These are phyloP conservation scores for Pardosa pseudoannulata DNA, from an alignment of 2,888 invertebrate species.

Conservation along the genomic window DNA sequence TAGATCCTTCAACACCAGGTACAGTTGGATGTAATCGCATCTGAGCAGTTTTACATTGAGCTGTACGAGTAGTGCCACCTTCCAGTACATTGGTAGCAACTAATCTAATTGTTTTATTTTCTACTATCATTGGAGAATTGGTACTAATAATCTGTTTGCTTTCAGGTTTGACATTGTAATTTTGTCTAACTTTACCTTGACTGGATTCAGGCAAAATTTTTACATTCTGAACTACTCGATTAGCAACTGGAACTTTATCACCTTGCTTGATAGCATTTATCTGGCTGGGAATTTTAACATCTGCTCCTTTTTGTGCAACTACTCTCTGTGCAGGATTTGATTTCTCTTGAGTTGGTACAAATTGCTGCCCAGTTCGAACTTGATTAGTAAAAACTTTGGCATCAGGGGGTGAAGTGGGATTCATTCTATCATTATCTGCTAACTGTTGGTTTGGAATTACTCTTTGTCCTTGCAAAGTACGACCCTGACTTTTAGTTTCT, in stretches of 20 bases:
- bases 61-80: background rate
- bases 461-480: background rate
- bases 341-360: slow-evolving; percentile 12
- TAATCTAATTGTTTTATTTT: background rate
- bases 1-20: slow-evolving; percentile 11
- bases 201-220: background rate
- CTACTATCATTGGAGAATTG: background rate
- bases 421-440: slow-evolving; percentile 7
- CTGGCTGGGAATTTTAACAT: slow-evolving; percentile 18
- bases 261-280: background rate
- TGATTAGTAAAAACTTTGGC: slow-evolving; percentile 20
- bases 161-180: background rate
- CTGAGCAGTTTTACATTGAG: slow-evolving; percentile 16
- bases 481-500: slow-evolving; percentile 25
- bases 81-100: background rate
- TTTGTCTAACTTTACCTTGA: background rate
- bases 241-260: background rate
- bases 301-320: background rate
- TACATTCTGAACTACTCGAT: background rate
- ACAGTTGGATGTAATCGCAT: slow-evolving; percentile 27
- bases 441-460: slow-evolving; percentile 18
- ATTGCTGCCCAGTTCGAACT: slow-evolving; percentile 15
- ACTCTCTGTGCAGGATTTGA: slow-evolving; percentile 12
- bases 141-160: background rate
- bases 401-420: slow-evolving; percentile 32